Base-by-base conservation (phyloP, 1,140 invertebrate species). In the Leptoteleia sp. region DNA sequence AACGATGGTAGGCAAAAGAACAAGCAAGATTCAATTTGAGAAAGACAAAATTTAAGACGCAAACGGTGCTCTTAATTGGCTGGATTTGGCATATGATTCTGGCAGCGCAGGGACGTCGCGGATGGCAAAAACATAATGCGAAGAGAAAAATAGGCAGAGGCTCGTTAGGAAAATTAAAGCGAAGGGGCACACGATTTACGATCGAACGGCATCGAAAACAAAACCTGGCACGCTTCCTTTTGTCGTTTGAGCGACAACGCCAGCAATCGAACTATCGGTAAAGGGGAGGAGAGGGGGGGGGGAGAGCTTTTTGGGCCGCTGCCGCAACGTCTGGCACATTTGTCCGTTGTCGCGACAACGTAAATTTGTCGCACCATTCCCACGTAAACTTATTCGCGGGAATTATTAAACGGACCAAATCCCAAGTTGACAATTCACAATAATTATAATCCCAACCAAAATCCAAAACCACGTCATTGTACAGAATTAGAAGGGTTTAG, bases 151-250 rank as follows among this genome's bases (percentile, higher is more conserved):
- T 50, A 12, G 33, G 13, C 31, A 13, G 11, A 47, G 64, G 52
- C 50, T 57, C 52, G 64, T 57, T 68, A 59, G 45, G 37, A 35
- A 61, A 61, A 61, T 45, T 33, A 48, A 61, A 45, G 11, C 43
- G 11, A 6, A 5, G 8, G 6, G 55, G n/a, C n/a, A n/a, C n/a
- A n/a, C 45, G n/a, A 67, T 47, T 55, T 55, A 55, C n/a, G 64
- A 67, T 52, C 47, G 33, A 38, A 29, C 35, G 25, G 16, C 35
- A 12, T 4, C 59, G 43, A 57, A 71, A 76, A 80, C 71, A 71
- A 59, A 72, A 73, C 13, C 55, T 80, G 79, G 73, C 73, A 76
- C 25, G 43, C n/a, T 73, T 43, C 55, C 47, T 52, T 72, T 54
- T 45, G 31, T 54, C 27, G 15, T 43, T 68, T 76, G 59, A 57